These are phyloP conservation scores for Loris lydekkerianus DNA, from an alignment of 2,797 vertebrate species.

Conservation along the genomic window DNA sequence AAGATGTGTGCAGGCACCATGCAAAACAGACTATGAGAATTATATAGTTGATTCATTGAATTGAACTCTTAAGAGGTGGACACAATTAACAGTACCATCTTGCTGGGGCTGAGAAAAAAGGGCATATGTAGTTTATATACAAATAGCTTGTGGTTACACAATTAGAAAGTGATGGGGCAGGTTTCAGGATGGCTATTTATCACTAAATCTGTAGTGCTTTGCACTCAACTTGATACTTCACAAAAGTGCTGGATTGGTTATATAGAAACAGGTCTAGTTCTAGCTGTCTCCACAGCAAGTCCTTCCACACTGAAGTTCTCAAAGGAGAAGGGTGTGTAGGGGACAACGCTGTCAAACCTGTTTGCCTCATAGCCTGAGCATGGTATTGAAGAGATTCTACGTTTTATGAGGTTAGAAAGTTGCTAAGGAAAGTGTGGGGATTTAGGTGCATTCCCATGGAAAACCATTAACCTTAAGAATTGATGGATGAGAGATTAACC, in stretches of 20 bases:
- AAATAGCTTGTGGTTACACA: not conserved
- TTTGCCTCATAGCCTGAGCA: not conserved
- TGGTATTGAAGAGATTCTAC: not conserved
- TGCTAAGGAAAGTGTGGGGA: not conserved
- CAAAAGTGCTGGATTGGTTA: not conserved
- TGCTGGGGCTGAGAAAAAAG: not conserved
- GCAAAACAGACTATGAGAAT: not conserved
- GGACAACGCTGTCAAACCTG: not conserved
- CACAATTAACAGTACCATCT: not conserved
- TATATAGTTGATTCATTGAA: not conserved
- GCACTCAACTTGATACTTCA: not conserved
- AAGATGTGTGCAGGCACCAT: not conserved
- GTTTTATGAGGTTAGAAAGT: not conserved
- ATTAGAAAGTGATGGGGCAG: not conserved
- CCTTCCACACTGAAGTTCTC: not conserved
- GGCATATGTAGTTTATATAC: not conserved
- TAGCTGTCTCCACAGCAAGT: not conserved
- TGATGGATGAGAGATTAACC: not conserved
- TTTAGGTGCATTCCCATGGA: not conserved
- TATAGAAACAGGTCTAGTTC: not conserved
- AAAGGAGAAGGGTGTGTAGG: not conserved
- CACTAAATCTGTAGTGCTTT: not conserved
- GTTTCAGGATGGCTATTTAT: conserved; percentile 12
- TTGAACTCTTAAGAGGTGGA: not conserved
- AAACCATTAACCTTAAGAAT: not conserved